Base-by-base conservation (phyloP, 2,797 vertebrate species). In the Lagorchestes hirsutus region DNA sequence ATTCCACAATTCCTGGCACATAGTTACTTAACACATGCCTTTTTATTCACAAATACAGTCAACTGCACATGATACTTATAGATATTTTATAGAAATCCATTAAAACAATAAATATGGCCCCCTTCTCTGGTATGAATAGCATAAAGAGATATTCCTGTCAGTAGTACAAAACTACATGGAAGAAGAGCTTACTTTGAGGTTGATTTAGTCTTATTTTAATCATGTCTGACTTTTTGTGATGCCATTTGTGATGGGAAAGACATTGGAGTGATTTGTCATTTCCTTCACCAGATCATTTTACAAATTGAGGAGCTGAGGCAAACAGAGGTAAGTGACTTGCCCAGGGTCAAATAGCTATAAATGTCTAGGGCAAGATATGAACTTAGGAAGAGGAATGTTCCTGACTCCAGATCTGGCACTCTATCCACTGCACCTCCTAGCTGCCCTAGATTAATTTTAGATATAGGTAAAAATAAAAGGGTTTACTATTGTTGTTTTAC, bases 11-110 rank as follows among this genome's bases (percentile, higher is more conserved):
- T 27, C n/a, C n/a, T 58, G 22, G 1, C 34, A 94, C 22, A 55
- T 12, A 94, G 74, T 2, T 57, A 12, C 5, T 87, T 28, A 93
- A 56, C n/a, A 74, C 92, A 93, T 92, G 91, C 54, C 93, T 82
- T 82, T 82, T 82, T 40, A 74, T 82, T 82, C 18, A 46, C 46
- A 24, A 46, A 46, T 27, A 24, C 40, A 46, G 27, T 9, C 22
- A 46, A 27, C 3, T 46, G 22, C 2, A 82, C 16, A 46, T 82
- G 74, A 82, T 46, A 46, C 40, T 82, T 40, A 82, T 27, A 46
- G n/a, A 82, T 10, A 46, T 9, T 82, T 10, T 46, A 4, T 31
- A 82, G 74, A 46, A 82, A 82, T 11, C 74, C 8, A 27, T 82
- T 46, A 46, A 82, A 82, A 46, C 40, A 46, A 11, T 27, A 82